Evolutionary conservation across 2,113 vertebrate species (phyloP), one percentile per base, ranked within the genome.

Genomic region (Saiga tatarica): DNA sequence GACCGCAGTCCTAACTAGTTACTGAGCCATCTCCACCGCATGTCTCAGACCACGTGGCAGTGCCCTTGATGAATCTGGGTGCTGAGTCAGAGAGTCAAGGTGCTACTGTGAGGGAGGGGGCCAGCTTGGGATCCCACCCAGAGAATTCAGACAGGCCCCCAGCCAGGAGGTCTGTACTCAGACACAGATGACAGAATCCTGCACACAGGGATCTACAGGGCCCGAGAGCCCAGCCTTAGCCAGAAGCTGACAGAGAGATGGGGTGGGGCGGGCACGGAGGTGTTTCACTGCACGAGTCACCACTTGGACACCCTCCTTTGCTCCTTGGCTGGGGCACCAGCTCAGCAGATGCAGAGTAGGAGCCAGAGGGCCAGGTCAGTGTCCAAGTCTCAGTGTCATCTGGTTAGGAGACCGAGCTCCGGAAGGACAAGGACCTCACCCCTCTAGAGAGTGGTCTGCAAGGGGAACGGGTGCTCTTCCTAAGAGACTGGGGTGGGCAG

Each of bases 101-200:
- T 45, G 57, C 45, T 78, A 23, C 79, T 15, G 12, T 53, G 50
- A 25, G 19, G 9, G 23, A 62, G 33, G 76, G 74, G 59, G 15
- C 13, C 30, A 57, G 55, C 8, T 78, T 19, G 71, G 55, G 89
- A 55, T 60, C 71, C 45, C 45, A 52, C 81, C 45, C 23, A 7
- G n/a, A 83, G 39, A 25, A n/a, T 42, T 47, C 30, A 86, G 45
- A 76, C 3, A 13, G 21, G 89, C 47, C 67, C 96, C 79, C n/a
- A 33, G 76, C 23, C 57, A 95, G 88, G 42, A 93, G 52, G 83
- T 91, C 93, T 94, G 45, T 21, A 26, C 95, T 97, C 96, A 96
- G 62, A 14, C 50, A 96, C 95, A 96, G 62, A 9, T 8, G 96
- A 89, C 92, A 94, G 64, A 94, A 45, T 57, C 87, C 36, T 6